Base-by-base conservation (phyloP, 2,888 invertebrate species). In the Conchocele bisecta region DNA sequence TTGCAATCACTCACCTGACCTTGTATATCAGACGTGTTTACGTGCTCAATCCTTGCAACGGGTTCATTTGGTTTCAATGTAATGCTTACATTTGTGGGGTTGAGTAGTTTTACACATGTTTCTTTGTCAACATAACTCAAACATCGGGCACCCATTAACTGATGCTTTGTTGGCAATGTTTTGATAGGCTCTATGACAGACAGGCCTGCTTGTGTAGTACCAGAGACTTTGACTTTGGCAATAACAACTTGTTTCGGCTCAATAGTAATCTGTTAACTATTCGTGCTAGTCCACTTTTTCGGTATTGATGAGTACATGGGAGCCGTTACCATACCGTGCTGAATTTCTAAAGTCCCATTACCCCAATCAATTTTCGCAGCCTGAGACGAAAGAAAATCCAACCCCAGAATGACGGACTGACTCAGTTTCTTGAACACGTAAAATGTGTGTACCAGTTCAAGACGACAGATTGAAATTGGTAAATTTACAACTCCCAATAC, bases 381-480 rank as follows among this genome's bases (percentile, higher is more conserved):
- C 42, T 41, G 42, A 7, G 7, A 5, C 22, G 5, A 20, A 17
- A 41, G 15, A 41, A 41, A 41, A 15, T 41, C 42, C 22, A 5
- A 20, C 6, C 42, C 42, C 5, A 41, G 42, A 41, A 41, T 41
- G 22, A 41, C 15, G 15, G 42, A 15, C 15, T 41, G 42, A 9
- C 15, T 41, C 5, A 41, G 22, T 15, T 41, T 41, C 42, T 41
- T 15, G 22, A 41, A 41, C n/a, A 41, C 15, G 22, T 41, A 41
- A 33, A 70, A 69, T 13, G 42, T 63, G 33, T 58, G 58, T n/a
- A 17, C 17, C 13, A 64, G 15, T 24, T 9, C 22, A 22, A 41
- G 15, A 7, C 15, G n/a, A 15, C 42, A 41, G 6, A 41, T 41
- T 7, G 42, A 20, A 5, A 41, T 5, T 5, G 42, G 42, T 5